phyloP scores from a whole-genome alignment of 2,797 vertebrate species.

The Macrochelys suwanniensis region DNA sequence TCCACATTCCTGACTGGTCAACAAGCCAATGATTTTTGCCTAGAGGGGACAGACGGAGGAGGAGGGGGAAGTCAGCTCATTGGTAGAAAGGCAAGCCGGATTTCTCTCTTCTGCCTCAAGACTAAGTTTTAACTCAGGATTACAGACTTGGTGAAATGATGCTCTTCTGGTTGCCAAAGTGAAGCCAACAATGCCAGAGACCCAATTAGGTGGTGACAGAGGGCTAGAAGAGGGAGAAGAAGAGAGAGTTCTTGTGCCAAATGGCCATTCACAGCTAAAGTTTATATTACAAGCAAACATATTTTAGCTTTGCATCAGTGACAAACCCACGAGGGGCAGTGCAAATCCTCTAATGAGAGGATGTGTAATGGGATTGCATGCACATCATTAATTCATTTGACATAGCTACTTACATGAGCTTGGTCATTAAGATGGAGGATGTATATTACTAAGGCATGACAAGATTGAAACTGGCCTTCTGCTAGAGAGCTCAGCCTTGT shows the following conservation, averaged over 20 bases:
- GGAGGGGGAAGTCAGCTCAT: neutral
- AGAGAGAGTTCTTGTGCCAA: neutral
- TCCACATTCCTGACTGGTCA: neutral
- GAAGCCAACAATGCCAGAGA: constrained; percentile 33
- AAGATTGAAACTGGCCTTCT: neutral
- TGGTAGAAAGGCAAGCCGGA: neutral
- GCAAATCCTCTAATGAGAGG: neutral
- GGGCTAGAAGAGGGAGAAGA: neutral
- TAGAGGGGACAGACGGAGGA: neutral
- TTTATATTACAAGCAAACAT: constrained; percentile 24
- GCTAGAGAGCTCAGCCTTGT: neutral
- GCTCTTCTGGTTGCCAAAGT: constrained; percentile 28
- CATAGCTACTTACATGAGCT: neutral
- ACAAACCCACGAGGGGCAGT: neutral
- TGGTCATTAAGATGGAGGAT: neutral
- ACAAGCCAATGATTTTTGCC: neutral
- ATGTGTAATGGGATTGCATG: neutral
- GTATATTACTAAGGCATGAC: neutral
- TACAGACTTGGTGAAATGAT: neutral
- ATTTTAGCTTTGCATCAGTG: neutral
- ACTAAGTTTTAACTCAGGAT: neutral
- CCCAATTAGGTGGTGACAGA: constrained; percentile 70
- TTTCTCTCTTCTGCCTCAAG: constrained; percentile 8
- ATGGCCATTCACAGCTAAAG: constrained; percentile 10
- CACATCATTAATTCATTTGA: neutral